phyloP scores from a whole-genome alignment of 2,113 vertebrate species.

The Ascaphus truei region DNA sequence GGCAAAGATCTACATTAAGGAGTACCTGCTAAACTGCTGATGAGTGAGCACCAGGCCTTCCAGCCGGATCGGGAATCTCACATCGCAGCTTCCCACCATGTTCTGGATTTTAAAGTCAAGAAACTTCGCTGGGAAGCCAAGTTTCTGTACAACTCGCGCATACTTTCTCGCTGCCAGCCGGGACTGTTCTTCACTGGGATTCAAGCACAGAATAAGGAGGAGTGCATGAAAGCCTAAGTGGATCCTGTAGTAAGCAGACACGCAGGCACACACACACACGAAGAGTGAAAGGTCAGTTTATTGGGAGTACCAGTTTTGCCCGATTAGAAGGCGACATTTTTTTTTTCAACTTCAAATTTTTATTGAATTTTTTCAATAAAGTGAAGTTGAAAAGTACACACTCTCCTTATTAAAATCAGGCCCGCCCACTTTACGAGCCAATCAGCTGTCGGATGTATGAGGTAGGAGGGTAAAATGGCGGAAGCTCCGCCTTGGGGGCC shows the following conservation, averaged over 20 bases:
- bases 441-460: no score
- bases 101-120: constrained; percentile 97
- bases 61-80: constrained; percentile 87
- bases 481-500: no score
- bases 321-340: no score
- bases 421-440: no score
- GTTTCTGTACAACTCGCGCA: constrained; percentile 90
- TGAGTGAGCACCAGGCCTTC: constrained; percentile 89
- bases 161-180: constrained; percentile 91
- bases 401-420: no score
- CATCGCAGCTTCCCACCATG: constrained; percentile 96
- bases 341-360: no score
- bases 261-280: no score
- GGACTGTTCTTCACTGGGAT: constrained; percentile 84
- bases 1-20: no score
- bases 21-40: constrained; percentile 90
- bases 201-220: not conserved
- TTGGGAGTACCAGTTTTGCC: not conserved
- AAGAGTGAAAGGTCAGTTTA: no score
- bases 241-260: not conserved
- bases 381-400: no score
- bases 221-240: not conserved
- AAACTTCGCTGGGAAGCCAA: constrained; percentile 92
- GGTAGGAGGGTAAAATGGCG: no score
- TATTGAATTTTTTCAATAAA: no score